Evolutionary conservation across 2,113 vertebrate species (phyloP).

Genomic region (Albula goreensis): DNA sequence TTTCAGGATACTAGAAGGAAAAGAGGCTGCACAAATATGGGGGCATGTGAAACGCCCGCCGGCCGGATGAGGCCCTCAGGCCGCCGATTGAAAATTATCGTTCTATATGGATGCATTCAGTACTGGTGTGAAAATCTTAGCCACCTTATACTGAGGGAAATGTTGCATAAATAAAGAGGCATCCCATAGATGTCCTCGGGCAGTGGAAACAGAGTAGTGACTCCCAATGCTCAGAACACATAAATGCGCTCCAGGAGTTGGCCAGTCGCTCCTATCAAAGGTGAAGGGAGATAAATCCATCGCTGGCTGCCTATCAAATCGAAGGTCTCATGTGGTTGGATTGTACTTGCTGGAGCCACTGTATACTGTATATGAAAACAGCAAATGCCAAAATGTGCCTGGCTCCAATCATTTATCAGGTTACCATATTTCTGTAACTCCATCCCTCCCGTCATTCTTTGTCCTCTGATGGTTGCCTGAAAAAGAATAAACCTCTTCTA

Average conservation of each 20-base stretch:
- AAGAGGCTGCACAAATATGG: no score
- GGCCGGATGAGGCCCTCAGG: no score
- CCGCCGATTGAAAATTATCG: no score
- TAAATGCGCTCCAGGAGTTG: neutral
- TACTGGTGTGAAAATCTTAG: neutral
- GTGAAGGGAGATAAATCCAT: neutral
- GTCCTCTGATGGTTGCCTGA: neutral
- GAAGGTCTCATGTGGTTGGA: slow-evolving; percentile 1
- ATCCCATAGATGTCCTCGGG: neutral
- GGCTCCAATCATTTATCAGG: neutral
- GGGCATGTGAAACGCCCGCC: no score
- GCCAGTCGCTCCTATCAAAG: neutral
- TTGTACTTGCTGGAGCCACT: neutral
- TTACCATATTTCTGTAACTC: neutral
- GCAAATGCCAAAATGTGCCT: neutral
- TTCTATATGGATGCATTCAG: neutral
- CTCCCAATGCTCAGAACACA: no score
- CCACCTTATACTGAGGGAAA: neutral
- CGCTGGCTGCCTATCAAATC: neutral
- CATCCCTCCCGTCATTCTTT: neutral
- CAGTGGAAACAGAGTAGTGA: neutral
- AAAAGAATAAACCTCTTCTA: neutral
- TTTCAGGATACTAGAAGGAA: no score
- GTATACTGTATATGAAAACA: neutral
- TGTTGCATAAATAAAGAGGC: slow-evolving; percentile 7